Conservation (phyloP, 1,140 invertebrate genomes). For the Cotesia chilonis region DNA sequence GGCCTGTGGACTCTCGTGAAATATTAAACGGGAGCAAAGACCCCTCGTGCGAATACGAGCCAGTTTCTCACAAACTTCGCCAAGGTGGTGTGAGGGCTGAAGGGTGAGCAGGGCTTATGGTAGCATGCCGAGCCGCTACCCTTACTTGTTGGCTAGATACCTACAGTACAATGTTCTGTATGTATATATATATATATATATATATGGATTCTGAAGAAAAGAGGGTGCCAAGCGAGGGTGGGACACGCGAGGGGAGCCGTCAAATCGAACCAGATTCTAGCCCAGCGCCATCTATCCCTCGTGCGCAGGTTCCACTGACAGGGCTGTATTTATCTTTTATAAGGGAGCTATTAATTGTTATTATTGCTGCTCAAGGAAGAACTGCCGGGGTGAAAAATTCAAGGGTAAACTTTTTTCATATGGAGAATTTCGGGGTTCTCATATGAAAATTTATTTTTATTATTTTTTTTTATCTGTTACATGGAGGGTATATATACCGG, state of each 20-base stretch:
- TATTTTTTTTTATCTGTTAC: too few relatives aligned
- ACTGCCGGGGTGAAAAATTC: too few relatives aligned
- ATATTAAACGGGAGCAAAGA: constrained; percentile 66
- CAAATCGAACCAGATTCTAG: constrained; percentile 23
- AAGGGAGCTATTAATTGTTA: too few relatives aligned
- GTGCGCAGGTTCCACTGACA: constrained; percentile 11
- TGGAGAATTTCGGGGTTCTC: too few relatives aligned
- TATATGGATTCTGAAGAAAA: background rate
- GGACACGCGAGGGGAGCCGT: background rate
- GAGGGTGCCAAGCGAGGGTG: background rate
- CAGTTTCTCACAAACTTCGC: constrained; percentile 32
- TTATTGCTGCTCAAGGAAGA: too few relatives aligned
- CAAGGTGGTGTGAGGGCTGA: constrained; percentile 1
- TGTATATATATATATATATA: background rate
- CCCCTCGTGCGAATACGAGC: constrained; percentile 44
- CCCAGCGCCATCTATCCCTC: constrained; percentile 7
- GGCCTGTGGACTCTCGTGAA: constrained; percentile 63
- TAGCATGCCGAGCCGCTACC: too few relatives aligned
- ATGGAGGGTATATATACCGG: too few relatives aligned
- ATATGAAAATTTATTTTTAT: too few relatives aligned
- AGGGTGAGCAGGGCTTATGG: background rate
- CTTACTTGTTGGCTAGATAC: too few relatives aligned
- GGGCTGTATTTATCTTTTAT: background rate
- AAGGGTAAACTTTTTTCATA: too few relatives aligned
- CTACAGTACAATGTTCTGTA: background rate